Percentiles rank a stretch among this genome's conserved stretches.
Conservation (phyloP, 64 coral and sea anemone genomes). For the Actinia equina region DNA sequence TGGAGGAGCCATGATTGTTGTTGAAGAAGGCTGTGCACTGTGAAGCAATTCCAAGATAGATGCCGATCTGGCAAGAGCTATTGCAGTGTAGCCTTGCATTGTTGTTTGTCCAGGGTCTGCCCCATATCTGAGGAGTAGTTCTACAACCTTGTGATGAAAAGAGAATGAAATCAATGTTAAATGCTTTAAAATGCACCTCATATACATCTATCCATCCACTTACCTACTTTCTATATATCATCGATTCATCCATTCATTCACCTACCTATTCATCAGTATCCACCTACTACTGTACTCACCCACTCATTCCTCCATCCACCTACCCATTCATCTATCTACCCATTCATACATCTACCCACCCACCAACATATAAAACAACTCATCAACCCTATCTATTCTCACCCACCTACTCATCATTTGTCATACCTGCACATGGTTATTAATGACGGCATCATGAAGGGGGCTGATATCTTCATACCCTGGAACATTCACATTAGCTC, state of each 20-base stretch:
- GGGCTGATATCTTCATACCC: conserved; percentile 90
- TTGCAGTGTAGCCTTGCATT: conserved; percentile 49
- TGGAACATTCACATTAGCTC: conserved; percentile 67
- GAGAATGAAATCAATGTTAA: not conserved
- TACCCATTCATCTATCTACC: too few relatives aligned
- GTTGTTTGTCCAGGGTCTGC: conserved; percentile 63
- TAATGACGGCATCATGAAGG: conserved; percentile 94
- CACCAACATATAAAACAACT: too few relatives aligned
- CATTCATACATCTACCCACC: too few relatives aligned
- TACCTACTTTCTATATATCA: too few relatives aligned
- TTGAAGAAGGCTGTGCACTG: not conserved
- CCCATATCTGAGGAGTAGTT: conserved; percentile 69
- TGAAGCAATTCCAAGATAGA: conserved; percentile 25
- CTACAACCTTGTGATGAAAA: conserved; percentile 53
- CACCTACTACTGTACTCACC: too few relatives aligned
- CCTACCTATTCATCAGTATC: too few relatives aligned
- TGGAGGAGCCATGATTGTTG: not conserved
- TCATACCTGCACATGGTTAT: conserved; percentile 84
- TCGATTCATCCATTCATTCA: too few relatives aligned
- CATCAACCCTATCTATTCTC: too few relatives aligned
- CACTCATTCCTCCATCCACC: too few relatives aligned
- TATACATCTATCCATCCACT: too few relatives aligned
- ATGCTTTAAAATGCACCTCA: not conserved
- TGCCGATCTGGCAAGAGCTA: conserved; percentile 57
- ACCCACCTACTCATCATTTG: not conserved